Evolutionary conservation across 2,113 vertebrate genomes (phyloP).

Genomic region (Bubo scandiacus): DNA sequence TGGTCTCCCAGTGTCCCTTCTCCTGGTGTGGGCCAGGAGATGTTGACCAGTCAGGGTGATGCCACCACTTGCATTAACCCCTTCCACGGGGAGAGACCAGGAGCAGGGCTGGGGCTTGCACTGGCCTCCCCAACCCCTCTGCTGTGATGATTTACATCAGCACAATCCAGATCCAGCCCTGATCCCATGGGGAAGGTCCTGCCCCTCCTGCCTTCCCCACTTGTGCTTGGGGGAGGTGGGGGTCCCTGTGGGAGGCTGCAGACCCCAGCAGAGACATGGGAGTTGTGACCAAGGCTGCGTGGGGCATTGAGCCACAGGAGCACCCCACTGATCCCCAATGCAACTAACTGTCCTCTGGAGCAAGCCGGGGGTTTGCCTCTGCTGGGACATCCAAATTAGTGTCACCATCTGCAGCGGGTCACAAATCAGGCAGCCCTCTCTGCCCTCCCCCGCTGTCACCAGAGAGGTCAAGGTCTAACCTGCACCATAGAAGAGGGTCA

Average conservation of each 20-base stretch:
- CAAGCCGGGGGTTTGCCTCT: neutral
- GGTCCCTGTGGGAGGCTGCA: neutral
- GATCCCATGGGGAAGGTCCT: neutral
- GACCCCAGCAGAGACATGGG: neutral
- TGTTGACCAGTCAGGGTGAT: neutral
- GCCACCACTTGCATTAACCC: neutral
- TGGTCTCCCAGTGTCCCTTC: neutral
- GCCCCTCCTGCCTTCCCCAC: neutral
- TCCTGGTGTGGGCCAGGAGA: neutral
- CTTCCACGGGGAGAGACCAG: neutral
- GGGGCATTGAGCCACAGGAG: fast-evolving
- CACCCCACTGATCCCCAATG: neutral
- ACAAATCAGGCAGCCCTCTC: neutral
- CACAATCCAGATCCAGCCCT: neutral
- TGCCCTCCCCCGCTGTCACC: neutral
- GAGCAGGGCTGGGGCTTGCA: neutral
- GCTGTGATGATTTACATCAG: neutral
- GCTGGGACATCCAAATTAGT: neutral
- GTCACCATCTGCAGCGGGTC: neutral
- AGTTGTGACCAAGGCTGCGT: neutral
- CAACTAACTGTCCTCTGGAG: fast-evolving
- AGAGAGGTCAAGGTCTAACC: neutral
- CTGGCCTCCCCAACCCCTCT: neutral
- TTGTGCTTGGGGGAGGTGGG: fast-evolving
- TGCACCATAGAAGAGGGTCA: fast-evolving